Conservation (phyloP, 2,888 invertebrate genomes). For the Cordilura impudica region DNA sequence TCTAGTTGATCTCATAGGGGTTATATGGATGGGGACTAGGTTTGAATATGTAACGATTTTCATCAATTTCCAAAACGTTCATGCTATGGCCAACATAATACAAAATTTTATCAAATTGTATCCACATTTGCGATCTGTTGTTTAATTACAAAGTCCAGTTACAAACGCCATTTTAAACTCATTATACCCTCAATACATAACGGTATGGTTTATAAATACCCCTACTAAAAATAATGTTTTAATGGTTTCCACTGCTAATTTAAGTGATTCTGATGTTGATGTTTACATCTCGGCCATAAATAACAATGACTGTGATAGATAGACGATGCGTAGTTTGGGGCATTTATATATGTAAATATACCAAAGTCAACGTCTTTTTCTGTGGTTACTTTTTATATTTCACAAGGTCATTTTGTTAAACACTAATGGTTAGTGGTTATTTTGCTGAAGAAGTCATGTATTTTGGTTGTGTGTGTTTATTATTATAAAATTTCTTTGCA, state of each 20-base stretch:
- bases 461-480: background rate
- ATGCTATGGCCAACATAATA: too few species aligned
- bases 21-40: too few species aligned
- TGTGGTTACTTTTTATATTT: background rate
- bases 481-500: background rate
- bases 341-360: background rate
- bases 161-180: too few species aligned
- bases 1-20: too few species aligned
- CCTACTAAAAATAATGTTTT: too few species aligned
- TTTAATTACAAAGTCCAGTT: too few species aligned
- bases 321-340: background rate
- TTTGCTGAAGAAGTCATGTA: background rate
- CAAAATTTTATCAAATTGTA: too few species aligned
- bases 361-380: background rate
- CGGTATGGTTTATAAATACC: too few species aligned
- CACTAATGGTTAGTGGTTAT: background rate
- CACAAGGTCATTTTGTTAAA: background rate
- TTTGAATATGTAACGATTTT: too few species aligned
- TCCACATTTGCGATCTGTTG: too few species aligned
- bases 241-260: constrained; percentile 12
- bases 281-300: background rate
- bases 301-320: background rate
- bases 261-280: constrained; percentile 17
- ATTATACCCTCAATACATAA: too few species aligned
- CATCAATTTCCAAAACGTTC: too few species aligned